A percentile compares a stretch with the other conserved stretches of the same genome.
Conservation (phyloP, 2,888 invertebrate genomes). For the Penaeus monodon region DNA sequence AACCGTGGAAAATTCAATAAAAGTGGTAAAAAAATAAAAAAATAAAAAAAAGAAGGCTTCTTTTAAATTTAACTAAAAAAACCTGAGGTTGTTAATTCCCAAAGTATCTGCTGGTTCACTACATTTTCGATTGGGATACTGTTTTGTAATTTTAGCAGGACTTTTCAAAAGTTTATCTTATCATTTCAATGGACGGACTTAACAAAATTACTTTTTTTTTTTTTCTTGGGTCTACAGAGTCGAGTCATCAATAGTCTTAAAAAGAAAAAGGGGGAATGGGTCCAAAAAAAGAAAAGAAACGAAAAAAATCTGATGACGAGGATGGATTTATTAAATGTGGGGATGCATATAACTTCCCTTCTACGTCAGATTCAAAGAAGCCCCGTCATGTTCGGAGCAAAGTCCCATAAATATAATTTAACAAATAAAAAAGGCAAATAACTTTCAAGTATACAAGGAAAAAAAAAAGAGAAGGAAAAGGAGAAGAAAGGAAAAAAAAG, state of each 20-base stretch:
- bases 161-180: too few species aligned
- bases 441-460: conserved; percentile 36
- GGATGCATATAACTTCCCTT: conserved; percentile 38
- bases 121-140: too few species aligned
- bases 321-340: conserved; percentile 64
- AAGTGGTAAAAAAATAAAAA: too few species aligned
- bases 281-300: conserved; percentile 53
- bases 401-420: conserved; percentile 32
- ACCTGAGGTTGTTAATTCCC: too few species aligned
- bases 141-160: too few species aligned
- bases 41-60: too few species aligned
- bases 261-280: conserved; percentile 59
- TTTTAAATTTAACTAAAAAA: too few species aligned
- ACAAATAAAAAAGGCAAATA: conserved; percentile 54
- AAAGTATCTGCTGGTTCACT: too few species aligned
- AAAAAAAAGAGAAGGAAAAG: conserved; percentile 67
- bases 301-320: conserved; percentile 18
- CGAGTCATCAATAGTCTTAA: conserved; percentile 59
- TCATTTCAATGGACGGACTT: too few species aligned
- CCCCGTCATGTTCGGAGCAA: background rate
- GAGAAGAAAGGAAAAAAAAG: conserved; percentile 67
- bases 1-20: too few species aligned
- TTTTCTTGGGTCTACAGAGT: conserved; percentile 49
- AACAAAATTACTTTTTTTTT: background rate
- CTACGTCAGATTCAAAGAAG: background rate